Evolutionary conservation across 2,797 vertebrate genomes (phyloP).

Genomic region (Melanotaenia pygmaea): DNA sequence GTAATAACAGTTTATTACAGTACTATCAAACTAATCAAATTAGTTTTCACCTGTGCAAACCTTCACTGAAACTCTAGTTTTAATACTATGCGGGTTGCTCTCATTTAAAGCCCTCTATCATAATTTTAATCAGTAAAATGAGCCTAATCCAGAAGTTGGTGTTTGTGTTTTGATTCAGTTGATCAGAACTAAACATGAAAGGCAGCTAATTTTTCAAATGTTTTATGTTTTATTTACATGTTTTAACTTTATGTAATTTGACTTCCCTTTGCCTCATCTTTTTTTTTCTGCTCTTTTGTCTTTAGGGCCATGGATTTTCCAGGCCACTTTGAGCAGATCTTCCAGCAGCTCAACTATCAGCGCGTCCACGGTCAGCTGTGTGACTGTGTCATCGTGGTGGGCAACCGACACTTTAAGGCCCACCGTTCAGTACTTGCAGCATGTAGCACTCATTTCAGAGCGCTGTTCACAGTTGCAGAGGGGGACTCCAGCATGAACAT

Average conservation of each 20-base stretch:
- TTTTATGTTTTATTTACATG: neutral
- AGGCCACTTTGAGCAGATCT: conserved; percentile 97
- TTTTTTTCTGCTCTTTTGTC: neutral
- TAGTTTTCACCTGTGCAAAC: neutral
- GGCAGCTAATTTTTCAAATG: neutral
- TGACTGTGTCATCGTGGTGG: conserved; percentile 96
- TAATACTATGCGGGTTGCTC: neutral
- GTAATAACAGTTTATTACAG: neutral
- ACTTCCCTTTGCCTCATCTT: too few relatives aligned
- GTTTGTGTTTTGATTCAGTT: neutral
- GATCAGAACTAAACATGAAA: neutral
- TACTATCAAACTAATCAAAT: neutral
- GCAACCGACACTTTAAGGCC: conserved; percentile 95
- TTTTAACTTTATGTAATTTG: neutral
- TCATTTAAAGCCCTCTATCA: neutral
- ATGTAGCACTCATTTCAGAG: conserved; percentile 97
- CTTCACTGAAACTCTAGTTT: neutral
- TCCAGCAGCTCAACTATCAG: conserved; percentile 98
- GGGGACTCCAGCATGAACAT: conserved; percentile 95
- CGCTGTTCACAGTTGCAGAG: conserved; percentile 94
- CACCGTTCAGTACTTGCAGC: conserved; percentile 95
- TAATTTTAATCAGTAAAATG: neutral
- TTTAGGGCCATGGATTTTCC: conserved; percentile 93
- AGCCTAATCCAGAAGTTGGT: neutral
- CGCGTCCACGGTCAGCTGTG: conserved; percentile 95